Evolutionary conservation across 2,888 invertebrate species (phyloP), one percentile per base, ranked within the genome.

Genomic region (Aphelenchoides bicaudatus): DNA sequence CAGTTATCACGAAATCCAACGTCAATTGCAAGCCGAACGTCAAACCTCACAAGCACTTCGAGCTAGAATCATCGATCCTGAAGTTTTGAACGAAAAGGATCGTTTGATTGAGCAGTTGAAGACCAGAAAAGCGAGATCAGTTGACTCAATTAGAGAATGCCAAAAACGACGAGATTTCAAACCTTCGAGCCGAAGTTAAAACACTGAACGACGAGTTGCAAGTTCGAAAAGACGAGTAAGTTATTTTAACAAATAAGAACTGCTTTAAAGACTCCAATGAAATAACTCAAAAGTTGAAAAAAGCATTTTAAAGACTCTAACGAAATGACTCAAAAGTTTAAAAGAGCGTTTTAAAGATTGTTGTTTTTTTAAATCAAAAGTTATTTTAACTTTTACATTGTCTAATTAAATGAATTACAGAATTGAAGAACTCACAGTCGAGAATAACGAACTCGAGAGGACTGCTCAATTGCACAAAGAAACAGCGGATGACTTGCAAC

Each of bases 1-100:
- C 47, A 51, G 37, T 29, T 51, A 10, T 34, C 39, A n/a, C 4
- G 37, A 51, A 34, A 13, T 30, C 8, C 37, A 19, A 2, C 52
- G 37, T 2, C 34, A 38, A 13, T n/a, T 19, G n/a, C 16, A 19
- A 2, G 19, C 19, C 10, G 2, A 31, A 13, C 37, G 19, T n/a
- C 3, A 51, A 3, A 16, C 19, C 21, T 19, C 39, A n/a, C 39
- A 2, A 19, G 38, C 37, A 19, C 25, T 51, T 16, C 52, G 37
- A 2, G 1, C 31, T 19, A 21, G 1, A 23, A 25, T 30, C 16
- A 34, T 51, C 19, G 52, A 51, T 30, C 52, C 52, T 8, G 13
- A 16, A 13, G 38, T 38, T 13, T 2, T 51, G 3, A 16, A 27
- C 10, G 39, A n/a, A 37, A 51, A 51, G 25, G 52, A 51, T 27